Percentiles rank a stretch among this genome's conserved stretches.
phyloP scores from a whole-genome alignment of 2,888 invertebrate genomes.

The Melipona bicolor region DNA sequence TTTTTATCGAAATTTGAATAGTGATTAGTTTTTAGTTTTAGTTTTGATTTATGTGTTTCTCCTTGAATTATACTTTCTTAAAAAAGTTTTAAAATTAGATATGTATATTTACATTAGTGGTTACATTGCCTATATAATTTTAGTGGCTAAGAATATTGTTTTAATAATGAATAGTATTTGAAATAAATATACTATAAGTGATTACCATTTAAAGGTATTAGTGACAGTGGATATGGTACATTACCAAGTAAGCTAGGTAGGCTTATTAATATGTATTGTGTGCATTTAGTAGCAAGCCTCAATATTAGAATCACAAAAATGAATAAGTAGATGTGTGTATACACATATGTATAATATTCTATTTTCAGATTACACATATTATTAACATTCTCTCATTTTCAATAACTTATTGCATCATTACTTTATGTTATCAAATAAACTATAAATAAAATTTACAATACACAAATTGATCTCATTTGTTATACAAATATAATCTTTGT shows the following conservation, averaged over 20 bases:
- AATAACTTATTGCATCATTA: conserved; percentile 19
- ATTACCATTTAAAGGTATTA: conserved; percentile 56
- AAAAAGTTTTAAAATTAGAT: conserved; percentile 10
- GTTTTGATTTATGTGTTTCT: neutral
- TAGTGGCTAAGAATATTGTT: conserved; percentile 15
- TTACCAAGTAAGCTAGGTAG: conserved; percentile 57
- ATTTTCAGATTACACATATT: conserved; percentile 32
- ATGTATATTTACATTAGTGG: conserved; percentile 16
- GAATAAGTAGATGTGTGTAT: conserved; percentile 64
- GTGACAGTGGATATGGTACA: conserved; percentile 57
- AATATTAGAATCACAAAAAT: conserved; percentile 70
- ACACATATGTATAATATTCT: conserved; percentile 35
- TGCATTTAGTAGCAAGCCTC: conserved; percentile 63
- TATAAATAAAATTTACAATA: conserved; percentile 7
- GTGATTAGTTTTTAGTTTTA: neutral
- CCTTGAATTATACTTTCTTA: conserved; percentile 1
- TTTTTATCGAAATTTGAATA: neutral
- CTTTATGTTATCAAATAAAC: conserved; percentile 23
- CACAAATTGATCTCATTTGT: conserved; percentile 23
- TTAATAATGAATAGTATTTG: conserved; percentile 14
- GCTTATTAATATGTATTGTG: conserved; percentile 74
- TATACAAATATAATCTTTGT: conserved; percentile 11
- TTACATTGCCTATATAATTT: neutral
- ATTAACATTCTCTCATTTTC: conserved; percentile 24
- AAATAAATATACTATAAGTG: conserved; percentile 21